A percentile compares a stretch with the other conserved stretches of the same genome.
Conservation (phyloP, 2,888 invertebrate species). For the Drosophila siamana region DNA sequence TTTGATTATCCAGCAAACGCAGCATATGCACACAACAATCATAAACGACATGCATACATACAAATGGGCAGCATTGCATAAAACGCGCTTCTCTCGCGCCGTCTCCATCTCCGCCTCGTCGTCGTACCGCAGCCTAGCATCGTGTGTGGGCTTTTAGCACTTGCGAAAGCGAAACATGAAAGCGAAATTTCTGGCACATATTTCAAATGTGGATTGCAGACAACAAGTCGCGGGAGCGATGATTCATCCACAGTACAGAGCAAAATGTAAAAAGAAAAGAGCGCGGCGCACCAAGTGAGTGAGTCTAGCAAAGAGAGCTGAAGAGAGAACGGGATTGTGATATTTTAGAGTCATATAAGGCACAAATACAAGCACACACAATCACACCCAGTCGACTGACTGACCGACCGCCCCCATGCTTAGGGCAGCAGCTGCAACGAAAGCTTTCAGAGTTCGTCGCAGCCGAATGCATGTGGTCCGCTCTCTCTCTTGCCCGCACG, state of each 20-base stretch:
- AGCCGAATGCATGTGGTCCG: slow-evolving; percentile 7
- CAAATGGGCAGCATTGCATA: slow-evolving; percentile 59
- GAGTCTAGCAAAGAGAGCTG: not conserved
- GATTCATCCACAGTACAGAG: slow-evolving; percentile 54
- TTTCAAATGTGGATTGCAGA: slow-evolving; percentile 69
- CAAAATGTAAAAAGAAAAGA: slow-evolving; percentile 4
- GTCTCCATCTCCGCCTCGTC: not conserved
- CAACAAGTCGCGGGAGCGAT: slow-evolving; percentile 64
- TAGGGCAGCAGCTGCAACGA: slow-evolving; percentile 39
- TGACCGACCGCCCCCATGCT: slow-evolving; percentile 15
- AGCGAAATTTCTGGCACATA: slow-evolving; percentile 81
- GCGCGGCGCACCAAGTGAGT: slow-evolving; percentile 13
- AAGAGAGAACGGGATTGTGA: slow-evolving; percentile 8
- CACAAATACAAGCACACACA: slow-evolving; percentile 45
- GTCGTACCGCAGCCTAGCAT: not conserved
- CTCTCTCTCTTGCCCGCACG: slow-evolving; percentile 11
- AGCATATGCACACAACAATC: slow-evolving; percentile 12
- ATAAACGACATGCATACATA: slow-evolving; percentile 3
- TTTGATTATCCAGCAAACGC: slow-evolving; percentile 18
- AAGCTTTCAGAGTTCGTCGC: slow-evolving; percentile 17
- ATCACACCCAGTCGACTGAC: not conserved
- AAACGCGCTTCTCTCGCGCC: slow-evolving; percentile 22
- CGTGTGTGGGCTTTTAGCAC: slow-evolving; percentile 17
- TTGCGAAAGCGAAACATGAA: slow-evolving; percentile 66
- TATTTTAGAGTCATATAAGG: slow-evolving; percentile 34